These are phyloP conservation scores for Pangasius krempfi DNA, from an alignment of 2,797 vertebrate genomes.

Conservation along the genomic window DNA sequence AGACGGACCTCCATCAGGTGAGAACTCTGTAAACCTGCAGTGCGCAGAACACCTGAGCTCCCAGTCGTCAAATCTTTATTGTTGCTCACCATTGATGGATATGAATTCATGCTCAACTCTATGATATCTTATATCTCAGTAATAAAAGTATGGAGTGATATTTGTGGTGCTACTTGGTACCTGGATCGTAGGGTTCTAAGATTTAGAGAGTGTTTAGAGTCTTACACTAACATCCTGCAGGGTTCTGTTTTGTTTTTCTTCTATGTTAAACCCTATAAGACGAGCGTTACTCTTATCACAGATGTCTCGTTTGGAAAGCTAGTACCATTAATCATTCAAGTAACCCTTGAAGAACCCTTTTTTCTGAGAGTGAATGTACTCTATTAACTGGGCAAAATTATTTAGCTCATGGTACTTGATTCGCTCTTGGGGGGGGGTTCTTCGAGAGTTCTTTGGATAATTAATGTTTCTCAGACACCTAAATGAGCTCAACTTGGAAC, in stretches of 20 bases:
- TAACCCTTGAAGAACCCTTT: neutral
- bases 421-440: neutral
- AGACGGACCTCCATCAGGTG: conserved; percentile 83
- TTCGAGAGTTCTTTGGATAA: neutral
- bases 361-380: neutral
- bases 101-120: neutral
- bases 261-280: neutral
- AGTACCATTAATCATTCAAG: neutral
- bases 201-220: neutral
- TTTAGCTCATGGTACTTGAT: neutral
- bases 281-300: neutral
- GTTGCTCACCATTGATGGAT: neutral
- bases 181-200: neutral
- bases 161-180: neutral
- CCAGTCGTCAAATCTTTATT: neutral
- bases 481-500: neutral
- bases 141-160: neutral
- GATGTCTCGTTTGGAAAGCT: neutral
- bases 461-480: neutral
- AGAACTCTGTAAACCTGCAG: neutral
- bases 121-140: neutral
- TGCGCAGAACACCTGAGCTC: neutral
- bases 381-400: no score
- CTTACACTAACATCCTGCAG: no score
- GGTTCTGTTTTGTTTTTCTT: neutral